Conservation (phyloP, 2,113 vertebrate genomes). For the Dasypus novemcinctus region DNA sequence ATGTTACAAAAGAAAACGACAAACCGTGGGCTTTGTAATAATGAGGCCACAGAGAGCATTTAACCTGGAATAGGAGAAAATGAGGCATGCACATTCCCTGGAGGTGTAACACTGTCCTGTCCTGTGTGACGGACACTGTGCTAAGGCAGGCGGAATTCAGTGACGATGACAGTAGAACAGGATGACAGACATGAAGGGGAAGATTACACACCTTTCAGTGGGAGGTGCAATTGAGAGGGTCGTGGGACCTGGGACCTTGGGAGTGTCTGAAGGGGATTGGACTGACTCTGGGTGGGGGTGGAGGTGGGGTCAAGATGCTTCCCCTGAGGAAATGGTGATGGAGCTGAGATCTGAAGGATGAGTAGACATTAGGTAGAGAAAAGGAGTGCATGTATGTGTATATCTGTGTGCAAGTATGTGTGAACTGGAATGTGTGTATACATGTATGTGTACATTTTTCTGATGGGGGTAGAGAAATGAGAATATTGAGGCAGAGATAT, state of each 20-base stretch:
- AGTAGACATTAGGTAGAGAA: not conserved
- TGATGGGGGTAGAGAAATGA: not conserved
- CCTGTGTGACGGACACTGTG: fast-evolving
- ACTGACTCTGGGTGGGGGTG: not conserved
- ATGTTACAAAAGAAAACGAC: not conserved
- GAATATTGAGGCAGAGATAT: not conserved
- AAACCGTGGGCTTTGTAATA: not conserved
- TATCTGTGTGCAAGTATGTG: too few relatives aligned
- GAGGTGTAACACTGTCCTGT: not conserved
- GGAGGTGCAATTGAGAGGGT: not conserved
- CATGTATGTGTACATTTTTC: not conserved
- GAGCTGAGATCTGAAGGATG: not conserved
- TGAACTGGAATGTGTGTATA: not conserved
- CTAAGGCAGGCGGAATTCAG: not conserved
- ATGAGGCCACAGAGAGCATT: not conserved
- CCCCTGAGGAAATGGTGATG: not conserved
- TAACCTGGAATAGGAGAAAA: not conserved
- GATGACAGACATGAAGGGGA: not conserved
- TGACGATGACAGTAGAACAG: not conserved
- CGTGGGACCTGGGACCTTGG: not conserved
- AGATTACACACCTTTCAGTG: not conserved
- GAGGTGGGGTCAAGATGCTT: not conserved
- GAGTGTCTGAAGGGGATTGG: not conserved
- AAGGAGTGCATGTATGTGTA: not conserved
- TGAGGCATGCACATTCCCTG: not conserved